Evolutionary conservation across 2,113 vertebrate genomes (phyloP).

Genomic region (Meriones unguiculatus): DNA sequence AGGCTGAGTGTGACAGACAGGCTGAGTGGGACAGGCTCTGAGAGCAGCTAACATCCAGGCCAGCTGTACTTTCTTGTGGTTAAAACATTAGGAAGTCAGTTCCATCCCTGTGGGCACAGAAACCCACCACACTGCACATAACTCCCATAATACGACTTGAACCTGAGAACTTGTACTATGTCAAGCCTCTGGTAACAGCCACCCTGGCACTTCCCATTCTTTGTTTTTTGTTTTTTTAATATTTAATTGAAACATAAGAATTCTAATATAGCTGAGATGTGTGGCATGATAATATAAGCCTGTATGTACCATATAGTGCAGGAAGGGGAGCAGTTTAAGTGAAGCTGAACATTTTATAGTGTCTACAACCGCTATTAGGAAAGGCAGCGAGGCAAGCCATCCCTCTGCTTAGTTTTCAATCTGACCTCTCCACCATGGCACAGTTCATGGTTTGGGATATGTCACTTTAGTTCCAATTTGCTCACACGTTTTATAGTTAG

Average conservation of each 20-base stretch:
- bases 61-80: neutral
- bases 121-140: neutral
- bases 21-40: neutral
- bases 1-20: neutral
- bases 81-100: neutral
- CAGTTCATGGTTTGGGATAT: no score
- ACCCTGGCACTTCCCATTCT: neutral
- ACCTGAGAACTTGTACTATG: neutral
- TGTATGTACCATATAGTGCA: neutral
- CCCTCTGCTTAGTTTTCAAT: neutral
- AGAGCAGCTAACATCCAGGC: neutral
- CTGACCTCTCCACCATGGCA: neutral
- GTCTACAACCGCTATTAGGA: neutral
- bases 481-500: neutral
- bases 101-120: neutral
- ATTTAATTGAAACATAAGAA: neutral
- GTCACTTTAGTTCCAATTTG: neutral
- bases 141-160: neutral
- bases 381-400: neutral
- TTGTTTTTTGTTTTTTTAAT: neutral
- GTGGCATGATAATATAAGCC: neutral
- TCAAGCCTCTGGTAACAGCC: neutral
- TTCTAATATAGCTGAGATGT: neutral
- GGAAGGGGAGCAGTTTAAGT: neutral
- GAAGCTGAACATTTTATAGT: neutral